phyloP scores from a whole-genome alignment of 2,888 invertebrate genomes.

The Scelioninae gen. 1 region DNA sequence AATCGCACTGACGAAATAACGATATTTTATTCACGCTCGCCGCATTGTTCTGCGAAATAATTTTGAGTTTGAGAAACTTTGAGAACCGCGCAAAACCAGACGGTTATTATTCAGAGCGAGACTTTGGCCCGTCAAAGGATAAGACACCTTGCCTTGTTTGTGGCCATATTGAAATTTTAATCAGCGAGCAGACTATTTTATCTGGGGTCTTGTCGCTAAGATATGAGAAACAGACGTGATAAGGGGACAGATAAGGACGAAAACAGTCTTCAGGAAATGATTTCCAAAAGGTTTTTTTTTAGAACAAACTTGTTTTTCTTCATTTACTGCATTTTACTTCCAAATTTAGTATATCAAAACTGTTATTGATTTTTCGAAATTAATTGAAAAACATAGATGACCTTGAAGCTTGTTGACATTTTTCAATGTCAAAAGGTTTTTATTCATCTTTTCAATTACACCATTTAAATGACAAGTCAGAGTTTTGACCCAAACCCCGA shows the following conservation, averaged over 20 bases:
- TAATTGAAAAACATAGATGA: no score
- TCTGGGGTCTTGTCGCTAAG: slow-evolving; percentile 51
- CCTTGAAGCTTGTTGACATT: no score
- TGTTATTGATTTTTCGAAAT: no score
- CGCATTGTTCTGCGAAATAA: slow-evolving; percentile 50
- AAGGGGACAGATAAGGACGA: slow-evolving; percentile 49
- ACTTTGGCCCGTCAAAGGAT: slow-evolving; percentile 58
- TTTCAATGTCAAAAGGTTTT: no score
- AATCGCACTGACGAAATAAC: slow-evolving; percentile 48
- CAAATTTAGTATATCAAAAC: no score
- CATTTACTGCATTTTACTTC: no score
- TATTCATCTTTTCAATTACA: no score
- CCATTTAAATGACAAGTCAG: no score
- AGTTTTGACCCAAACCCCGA: no score
- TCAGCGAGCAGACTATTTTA: slow-evolving; percentile 60
- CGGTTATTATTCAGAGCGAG: slow-evolving; percentile 56
- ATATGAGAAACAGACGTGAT: slow-evolving; percentile 58
- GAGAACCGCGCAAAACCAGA: slow-evolving; percentile 27
- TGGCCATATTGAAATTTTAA: slow-evolving; percentile 61
- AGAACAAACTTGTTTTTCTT: not conserved
- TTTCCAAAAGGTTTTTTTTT: slow-evolving; percentile 17
- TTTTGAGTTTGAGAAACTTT: slow-evolving; percentile 47
- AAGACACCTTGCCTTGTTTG: slow-evolving; percentile 56
- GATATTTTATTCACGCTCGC: slow-evolving; percentile 49
- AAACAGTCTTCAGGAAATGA: slow-evolving; percentile 35